phyloP scores from a whole-genome alignment of 2,797 vertebrate genomes.

The Myotis pilosus region DNA sequence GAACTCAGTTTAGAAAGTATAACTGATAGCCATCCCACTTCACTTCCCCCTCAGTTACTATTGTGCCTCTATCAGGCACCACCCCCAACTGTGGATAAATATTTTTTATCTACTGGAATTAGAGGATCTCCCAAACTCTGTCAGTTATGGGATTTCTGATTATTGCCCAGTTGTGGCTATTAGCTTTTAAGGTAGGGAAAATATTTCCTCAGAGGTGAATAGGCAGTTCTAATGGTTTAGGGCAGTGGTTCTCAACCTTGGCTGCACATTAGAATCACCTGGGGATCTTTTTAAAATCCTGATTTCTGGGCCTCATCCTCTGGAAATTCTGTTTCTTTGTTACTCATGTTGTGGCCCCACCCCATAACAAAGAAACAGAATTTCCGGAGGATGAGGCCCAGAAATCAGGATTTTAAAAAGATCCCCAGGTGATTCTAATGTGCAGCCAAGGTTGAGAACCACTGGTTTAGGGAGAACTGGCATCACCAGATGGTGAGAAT shows the following conservation, averaged over 20 bases:
- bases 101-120: neutral
- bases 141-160: neutral
- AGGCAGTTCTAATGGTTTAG: neutral
- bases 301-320: no score
- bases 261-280: no score
- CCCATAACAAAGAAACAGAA: no score
- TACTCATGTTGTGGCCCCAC: no score
- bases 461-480: neutral
- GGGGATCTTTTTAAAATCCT: no score
- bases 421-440: no score
- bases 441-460: no score
- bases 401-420: no score
- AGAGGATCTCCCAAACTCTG: neutral
- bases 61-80: neutral
- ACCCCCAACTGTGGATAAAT: neutral
- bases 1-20: neutral
- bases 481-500: neutral
- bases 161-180: neutral
- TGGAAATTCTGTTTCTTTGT: no score
- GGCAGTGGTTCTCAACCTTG: no score
- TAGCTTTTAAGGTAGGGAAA: neutral
- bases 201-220: neutral
- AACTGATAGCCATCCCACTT: no score
- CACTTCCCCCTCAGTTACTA: neutral
- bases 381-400: no score